Base-by-base conservation (phyloP, 2,888 invertebrate genomes). In the Phyllotreta cruciferae region DNA sequence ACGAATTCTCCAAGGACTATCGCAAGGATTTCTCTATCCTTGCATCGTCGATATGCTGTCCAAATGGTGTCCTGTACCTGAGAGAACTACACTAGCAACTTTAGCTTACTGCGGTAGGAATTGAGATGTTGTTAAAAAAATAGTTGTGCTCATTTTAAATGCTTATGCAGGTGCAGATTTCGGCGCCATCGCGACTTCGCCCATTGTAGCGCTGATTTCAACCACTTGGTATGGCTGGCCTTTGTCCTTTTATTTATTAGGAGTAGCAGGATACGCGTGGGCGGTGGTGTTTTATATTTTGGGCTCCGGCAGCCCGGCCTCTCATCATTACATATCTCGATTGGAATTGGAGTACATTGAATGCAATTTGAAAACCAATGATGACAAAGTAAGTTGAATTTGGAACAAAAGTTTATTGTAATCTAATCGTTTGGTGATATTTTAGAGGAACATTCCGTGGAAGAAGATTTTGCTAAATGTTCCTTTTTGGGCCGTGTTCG, bases 141-240 rank as follows among this genome's bases (percentile, higher is more conserved):
- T 41, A 3, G 1, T 41, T 41, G n/a, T 41, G 41, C 10, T 10
- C 6, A 41, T 13, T 44, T 10, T 44, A 7, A 6, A 6, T 10
- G 7, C 3, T 44, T n/a, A 50, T 50, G 11, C 38, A 60, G 60
- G 60, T 53, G 34, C 53, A 1, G 3, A 34, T 4, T 39, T 61
- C 10, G 61, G 61, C 10, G 49, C 61, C n/a, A 61, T 61, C 35
- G 1, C 55, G 3, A 55, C 54, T 14, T 55, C 55, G 55, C 54
- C 61, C 8, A 9, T 61, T 34, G 61, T 61, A 8, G 61, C 47
- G 14, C 8, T 9, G 5, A 54, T 61, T 37, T 61, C 61, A 37
- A 47, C 54, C 8, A 42, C 61, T 4, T 61, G 54, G 44, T 37
- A 54, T 8, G 61, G 61, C 9, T 61, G 61, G 61, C 61, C 61